phyloP scores from a whole-genome alignment of 2,888 invertebrate genomes.

The Luffia ferchaultella region DNA sequence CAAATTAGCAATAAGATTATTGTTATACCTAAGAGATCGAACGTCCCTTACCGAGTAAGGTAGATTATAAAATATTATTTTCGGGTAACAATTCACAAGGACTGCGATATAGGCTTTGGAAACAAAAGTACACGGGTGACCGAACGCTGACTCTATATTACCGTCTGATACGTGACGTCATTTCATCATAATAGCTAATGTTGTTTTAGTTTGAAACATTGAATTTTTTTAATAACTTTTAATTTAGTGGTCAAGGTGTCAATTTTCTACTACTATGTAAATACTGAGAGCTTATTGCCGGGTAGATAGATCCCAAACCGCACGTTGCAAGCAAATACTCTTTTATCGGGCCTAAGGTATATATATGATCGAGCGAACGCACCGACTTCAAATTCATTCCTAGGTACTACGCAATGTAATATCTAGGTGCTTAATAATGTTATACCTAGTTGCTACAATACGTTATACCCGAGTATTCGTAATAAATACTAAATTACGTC shows the following conservation, averaged over 20 bases:
- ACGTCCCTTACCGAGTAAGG: conserved; percentile 67
- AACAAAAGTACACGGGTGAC: neutral
- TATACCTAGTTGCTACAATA: no score
- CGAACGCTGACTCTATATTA: neutral
- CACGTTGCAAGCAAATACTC: conserved; percentile 24
- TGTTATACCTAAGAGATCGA: conserved; percentile 63
- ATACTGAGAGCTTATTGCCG: conserved; percentile 58
- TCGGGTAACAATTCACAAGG: conserved; percentile 53
- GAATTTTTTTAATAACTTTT: conserved; percentile 25
- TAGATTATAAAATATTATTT: conserved; percentile 53
- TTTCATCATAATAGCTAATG: no score
- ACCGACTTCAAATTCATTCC: no score
- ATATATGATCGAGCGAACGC: no score
- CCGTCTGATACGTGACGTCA: neutral
- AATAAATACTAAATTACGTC: no score
- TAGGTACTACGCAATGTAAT: no score
- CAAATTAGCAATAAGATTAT: conserved; percentile 60
- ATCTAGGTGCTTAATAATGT: no score
- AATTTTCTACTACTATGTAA: conserved; percentile 63
- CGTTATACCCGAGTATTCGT: no score
- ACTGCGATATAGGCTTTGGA: neutral
- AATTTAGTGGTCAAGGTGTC: conserved; percentile 60
- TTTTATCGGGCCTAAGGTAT: no score
- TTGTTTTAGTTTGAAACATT: neutral
- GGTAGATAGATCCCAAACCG: conserved; percentile 55